Percentiles rank a stretch among this genome's conserved stretches.
phyloP scores from a whole-genome alignment of 92 coral and sea anemone genomes.

The Siderastrea siderea region DNA sequence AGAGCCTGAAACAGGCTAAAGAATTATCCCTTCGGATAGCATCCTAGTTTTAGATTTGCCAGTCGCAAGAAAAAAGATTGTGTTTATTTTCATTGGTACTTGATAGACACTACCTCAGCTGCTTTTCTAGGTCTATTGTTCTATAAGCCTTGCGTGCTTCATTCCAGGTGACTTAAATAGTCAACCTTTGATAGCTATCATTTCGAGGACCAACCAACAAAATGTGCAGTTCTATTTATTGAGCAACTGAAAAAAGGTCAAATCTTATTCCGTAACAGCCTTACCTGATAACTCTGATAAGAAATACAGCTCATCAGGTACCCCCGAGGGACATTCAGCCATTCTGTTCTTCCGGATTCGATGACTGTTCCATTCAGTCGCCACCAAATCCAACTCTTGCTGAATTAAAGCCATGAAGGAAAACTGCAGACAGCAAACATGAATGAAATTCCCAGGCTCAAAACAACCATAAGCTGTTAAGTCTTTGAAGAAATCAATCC shows the following conservation, averaged over 20 bases:
- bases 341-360: constrained; percentile 51
- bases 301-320: constrained; percentile 67
- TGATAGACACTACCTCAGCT: too few species aligned
- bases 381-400: constrained; percentile 55
- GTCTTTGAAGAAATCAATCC: constrained; percentile 56
- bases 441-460: constrained; percentile 37
- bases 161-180: too few species aligned
- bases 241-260: background rate
- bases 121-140: too few species aligned
- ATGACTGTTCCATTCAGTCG: constrained; percentile 59
- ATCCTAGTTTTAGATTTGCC: too few species aligned
- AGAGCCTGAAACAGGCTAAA: too few species aligned
- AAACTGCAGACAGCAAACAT: constrained; percentile 52
- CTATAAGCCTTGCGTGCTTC: too few species aligned
- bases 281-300: constrained; percentile 48
- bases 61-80: too few species aligned
- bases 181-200: background rate
- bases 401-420: constrained; percentile 39
- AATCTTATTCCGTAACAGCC: constrained; percentile 3
- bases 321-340: constrained; percentile 68
- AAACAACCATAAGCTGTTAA: constrained; percentile 34
- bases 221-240: background rate
- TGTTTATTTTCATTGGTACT: too few species aligned
- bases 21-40: too few species aligned
- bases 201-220: background rate